phyloP scores from a whole-genome alignment of 2,113 vertebrate genomes.

The Dolichotis patagonum region DNA sequence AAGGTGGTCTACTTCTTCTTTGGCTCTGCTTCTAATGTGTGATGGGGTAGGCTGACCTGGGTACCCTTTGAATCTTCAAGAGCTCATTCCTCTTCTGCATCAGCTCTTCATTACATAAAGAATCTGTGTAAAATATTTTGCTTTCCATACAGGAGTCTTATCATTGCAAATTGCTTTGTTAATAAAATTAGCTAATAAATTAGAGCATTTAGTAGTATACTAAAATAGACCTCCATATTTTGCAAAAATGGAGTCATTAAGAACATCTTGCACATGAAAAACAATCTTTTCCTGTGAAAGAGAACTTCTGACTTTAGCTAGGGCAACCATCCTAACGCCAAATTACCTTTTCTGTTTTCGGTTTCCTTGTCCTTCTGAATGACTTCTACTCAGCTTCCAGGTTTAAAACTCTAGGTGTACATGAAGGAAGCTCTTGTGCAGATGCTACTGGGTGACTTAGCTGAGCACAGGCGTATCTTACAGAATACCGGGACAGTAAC shows the following conservation, averaged over 20 bases:
- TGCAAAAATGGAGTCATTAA: not conserved
- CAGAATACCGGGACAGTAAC: not conserved
- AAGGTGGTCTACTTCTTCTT: not conserved
- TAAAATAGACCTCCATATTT: constrained; percentile 38
- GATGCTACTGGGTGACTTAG: not conserved
- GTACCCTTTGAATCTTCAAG: not conserved
- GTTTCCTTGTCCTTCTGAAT: not conserved
- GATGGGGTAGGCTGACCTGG: not conserved
- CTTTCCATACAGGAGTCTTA: constrained; percentile 39
- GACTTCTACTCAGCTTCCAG: not conserved
- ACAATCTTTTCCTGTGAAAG: not conserved
- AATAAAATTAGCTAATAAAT: constrained; percentile 56
- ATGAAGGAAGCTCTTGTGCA: not conserved
- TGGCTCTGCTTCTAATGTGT: not conserved
- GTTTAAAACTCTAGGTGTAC: not conserved
- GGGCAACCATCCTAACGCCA: not conserved
- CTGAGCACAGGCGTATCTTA: not conserved
- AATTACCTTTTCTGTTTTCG: not conserved
- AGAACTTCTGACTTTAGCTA: not conserved
- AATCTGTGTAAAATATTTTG: not conserved
- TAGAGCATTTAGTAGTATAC: not conserved
- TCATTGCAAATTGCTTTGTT: constrained; percentile 48
- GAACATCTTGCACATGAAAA: not conserved
- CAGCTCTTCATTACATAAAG: not conserved
- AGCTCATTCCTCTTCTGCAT: not conserved